phyloP scores from a whole-genome alignment of 2,888 invertebrate species.

The Acholoe squamosa region DNA sequence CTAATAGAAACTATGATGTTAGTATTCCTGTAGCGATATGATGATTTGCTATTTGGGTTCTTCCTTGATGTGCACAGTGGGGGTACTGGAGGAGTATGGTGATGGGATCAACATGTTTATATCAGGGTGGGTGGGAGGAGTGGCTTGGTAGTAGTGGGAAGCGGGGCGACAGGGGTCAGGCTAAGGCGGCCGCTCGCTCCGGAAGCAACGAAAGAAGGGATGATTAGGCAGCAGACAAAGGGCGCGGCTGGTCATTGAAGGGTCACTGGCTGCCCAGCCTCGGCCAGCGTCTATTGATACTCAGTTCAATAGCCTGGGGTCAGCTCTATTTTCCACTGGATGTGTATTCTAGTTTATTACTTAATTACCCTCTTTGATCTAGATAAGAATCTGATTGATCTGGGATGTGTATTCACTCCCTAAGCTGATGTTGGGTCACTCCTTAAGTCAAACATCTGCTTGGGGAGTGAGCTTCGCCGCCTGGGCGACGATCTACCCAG shows the following conservation, averaged over 20 bases:
- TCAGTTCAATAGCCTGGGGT: no score
- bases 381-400: no score
- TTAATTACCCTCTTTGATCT: no score
- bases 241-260: background rate
- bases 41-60: background rate
- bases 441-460: no score
- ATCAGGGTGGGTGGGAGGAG: background rate
- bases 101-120: conserved; percentile 53
- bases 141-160: background rate
- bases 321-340: no score
- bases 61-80: background rate
- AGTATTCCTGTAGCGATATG: background rate
- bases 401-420: no score
- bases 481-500: no score
- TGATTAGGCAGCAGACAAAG: conserved; percentile 11
- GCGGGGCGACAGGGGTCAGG: background rate
- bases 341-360: no score
- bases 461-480: no score
- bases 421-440: no score
- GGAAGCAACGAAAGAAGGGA: background rate
- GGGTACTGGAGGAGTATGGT: background rate
- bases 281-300: no score
- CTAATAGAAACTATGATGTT: background rate
- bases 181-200: background rate
- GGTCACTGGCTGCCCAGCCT: no score